Base-by-base conservation (phyloP, 2,888 invertebrate species). In the Noctua comes region DNA sequence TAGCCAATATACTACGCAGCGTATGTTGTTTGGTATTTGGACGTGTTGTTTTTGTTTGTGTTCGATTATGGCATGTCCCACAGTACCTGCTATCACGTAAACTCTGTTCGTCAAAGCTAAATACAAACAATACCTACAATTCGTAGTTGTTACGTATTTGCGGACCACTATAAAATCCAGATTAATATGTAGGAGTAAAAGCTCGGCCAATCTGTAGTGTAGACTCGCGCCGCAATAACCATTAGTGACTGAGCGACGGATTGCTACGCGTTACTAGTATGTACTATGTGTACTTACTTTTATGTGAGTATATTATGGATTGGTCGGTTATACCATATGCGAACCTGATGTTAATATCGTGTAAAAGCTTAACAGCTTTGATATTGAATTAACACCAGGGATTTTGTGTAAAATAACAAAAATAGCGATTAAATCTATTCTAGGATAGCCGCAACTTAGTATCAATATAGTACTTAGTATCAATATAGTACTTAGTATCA, bases 121-220 rank as follows among this genome's bases (percentile, higher is more conserved):
- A 74, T 46, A 43, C 51, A 21, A 51, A 78, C 46, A 59, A 48
- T 18, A 24, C 21, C n/a, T 31, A 80, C 48, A 59, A 43, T 81
- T 66, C 24, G 10, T 21, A 43, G 46, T 27, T 43, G n/a, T 31
- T n/a, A 43, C 43, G 40, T 51, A 65, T 76, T 82, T n/a, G 57
- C 46, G 16, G 27, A 24, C 27, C 21, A 65, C 40, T 36, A n/a
- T 65, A 59, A 46, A 51, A 46, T 48, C 21, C 51, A 69, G 27
- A 84, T 69, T 80, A 73, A 59, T 69, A 84, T 51, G 64, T n/a
- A 69, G 57, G 62, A 51, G 80, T 82, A 59, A 72, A 72, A 79
- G 51, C 84, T 51, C 68, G 27, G 36, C 48, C 72, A 48, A 82
- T 84, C 48, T 84, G 36, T 62, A 54, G 21, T 7, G 46, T 76